Evolutionary conservation across 2,113 vertebrate species (phyloP).

Genomic region (Donacobius atricapilla): DNA sequence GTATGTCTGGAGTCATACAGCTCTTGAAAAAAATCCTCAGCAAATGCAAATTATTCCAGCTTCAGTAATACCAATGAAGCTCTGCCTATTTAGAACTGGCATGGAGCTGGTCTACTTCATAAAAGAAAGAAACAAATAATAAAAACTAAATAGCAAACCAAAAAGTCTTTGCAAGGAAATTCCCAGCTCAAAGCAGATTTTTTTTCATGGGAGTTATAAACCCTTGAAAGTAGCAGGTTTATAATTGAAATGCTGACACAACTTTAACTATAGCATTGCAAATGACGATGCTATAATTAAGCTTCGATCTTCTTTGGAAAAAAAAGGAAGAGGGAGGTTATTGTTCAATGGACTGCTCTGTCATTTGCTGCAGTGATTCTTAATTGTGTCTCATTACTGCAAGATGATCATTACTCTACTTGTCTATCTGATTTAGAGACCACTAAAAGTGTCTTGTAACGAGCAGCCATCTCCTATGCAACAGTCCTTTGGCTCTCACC

Average conservation of each 20-base stretch:
- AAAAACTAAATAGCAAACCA: neutral
- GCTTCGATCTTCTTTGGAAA: conserved; percentile 77
- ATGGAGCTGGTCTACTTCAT: neutral
- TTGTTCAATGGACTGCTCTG: conserved; percentile 82
- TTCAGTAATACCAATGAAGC: neutral
- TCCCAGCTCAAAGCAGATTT: conserved; percentile 27
- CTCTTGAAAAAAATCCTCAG: neutral
- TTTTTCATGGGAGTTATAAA: conserved; percentile 53
- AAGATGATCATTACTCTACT: conserved; percentile 84
- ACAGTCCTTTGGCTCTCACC: conserved; percentile 80
- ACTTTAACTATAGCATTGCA: conserved; percentile 68
- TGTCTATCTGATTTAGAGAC: conserved; percentile 87
- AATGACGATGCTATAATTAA: conserved; percentile 76
- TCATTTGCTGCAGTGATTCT: conserved; percentile 79
- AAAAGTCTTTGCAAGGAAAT: conserved; percentile 27
- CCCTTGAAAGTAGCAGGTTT: conserved; percentile 63
- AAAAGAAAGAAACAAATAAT: neutral
- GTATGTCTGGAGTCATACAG: neutral
- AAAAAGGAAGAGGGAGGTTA: conserved; percentile 74
- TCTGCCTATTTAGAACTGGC: neutral
- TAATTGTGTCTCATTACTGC: conserved; percentile 85
- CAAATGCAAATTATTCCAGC: neutral
- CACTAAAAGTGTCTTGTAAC: conserved; percentile 85
- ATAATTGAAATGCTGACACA: conserved; percentile 70
- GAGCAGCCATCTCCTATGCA: conserved; percentile 76